Evolutionary conservation across 2,113 vertebrate genomes (phyloP), one percentile per base, ranked within the genome.

Genomic region (Euleptes europaea): DNA sequence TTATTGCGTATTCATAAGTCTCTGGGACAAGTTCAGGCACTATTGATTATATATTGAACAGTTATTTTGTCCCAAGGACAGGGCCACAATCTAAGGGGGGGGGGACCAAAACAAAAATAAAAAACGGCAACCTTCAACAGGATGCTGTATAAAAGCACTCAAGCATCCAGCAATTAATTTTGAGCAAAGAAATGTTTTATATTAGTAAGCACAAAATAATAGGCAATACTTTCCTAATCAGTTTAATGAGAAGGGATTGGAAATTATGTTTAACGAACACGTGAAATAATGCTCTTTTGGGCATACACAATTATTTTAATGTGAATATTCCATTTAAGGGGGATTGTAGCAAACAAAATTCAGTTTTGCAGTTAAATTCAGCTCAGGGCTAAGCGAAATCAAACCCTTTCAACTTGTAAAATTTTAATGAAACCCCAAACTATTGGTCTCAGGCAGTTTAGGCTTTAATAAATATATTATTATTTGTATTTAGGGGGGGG

Each of bases 251-350:
- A 73, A 38, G 8, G 6, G 74, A 75, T 82, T 31, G 54, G 60
- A 54, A 13, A 71, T 6, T 70, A 23, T 1, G 44, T 91, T 89
- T 80, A 89, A 17, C 42, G 1, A 80, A 6, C 33, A 77, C 7
- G 74, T 57, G 33, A 28, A 3, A 83, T 66, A 76, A 5, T 21
- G 66, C 7, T 72, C 2, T 89, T 88, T 33, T 79, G 69, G 70
- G 84, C 23, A 65, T 9, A 66, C 5, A 65, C 44, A 79, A 87
- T 83, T 79, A 87, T 57, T 74, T 3, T 57, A 87, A 44, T n/a
- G 44, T 12, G 28, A 60, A 84, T 4, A 83, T 60, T 82, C 78
- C 44, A 8, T 87, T 42, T 23, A 78, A 3, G 0, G 1, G 33
- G 1, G 38, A 76, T 67, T 35, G 8, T 38, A 42, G 6, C 15